Evolutionary conservation across 2,113 vertebrate species (phyloP).

Genomic region (Chamaea fasciata): DNA sequence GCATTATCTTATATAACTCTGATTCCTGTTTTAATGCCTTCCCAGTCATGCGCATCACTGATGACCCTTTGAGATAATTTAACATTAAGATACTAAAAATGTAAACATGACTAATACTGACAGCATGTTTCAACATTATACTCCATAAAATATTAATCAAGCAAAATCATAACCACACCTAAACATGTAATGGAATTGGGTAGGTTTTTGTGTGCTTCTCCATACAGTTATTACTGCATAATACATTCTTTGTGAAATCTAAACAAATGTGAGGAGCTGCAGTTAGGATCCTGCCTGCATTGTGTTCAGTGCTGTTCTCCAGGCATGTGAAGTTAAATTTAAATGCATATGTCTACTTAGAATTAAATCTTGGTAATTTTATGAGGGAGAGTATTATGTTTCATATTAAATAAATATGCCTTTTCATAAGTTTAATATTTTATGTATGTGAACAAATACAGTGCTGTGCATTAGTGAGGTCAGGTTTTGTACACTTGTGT

Average conservation of each 20-base stretch:
- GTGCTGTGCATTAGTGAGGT: not conserved
- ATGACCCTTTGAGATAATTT: not conserved
- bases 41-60: not conserved
- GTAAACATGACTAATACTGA: not conserved
- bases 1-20: not conserved
- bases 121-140: not conserved
- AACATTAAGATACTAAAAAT: not conserved
- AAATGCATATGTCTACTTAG: conserved; percentile 6
- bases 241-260: not conserved
- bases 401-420: conserved; percentile 1
- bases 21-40: not conserved
- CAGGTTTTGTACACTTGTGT: not conserved
- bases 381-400: conserved; percentile 7
- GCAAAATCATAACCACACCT: not conserved
- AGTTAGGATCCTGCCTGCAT: conserved; percentile 3
- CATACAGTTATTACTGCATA: not conserved
- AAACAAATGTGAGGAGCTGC: not conserved
- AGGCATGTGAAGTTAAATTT: conserved; percentile 7
- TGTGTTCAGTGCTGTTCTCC: not conserved
- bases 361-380: conserved; percentile 20
- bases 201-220: not conserved
- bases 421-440: conserved; percentile 26
- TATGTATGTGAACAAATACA: not conserved
- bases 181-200: not conserved
- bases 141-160: not conserved